A percentile compares a stretch with the other conserved stretches of the same genome.
Conservation (phyloP, 2,113 vertebrate genomes). For the Cygnus buccinator region DNA sequence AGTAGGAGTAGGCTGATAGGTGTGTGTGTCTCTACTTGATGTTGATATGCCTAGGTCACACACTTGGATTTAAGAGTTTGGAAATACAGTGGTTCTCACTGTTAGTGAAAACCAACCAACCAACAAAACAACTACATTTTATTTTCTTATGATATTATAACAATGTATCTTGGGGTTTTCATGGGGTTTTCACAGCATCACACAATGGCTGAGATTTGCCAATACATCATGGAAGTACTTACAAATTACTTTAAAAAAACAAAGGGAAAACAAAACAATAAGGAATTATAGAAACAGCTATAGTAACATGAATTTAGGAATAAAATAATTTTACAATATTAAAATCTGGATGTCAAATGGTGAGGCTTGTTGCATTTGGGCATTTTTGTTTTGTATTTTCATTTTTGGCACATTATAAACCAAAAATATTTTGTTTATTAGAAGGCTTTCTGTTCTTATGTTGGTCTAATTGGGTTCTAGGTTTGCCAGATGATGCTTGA, state of each 20-base stretch:
- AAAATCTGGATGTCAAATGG: neutral
- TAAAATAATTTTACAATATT: neutral
- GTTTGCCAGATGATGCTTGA: constrained; percentile 26
- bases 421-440: neutral
- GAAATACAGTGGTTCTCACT: neutral
- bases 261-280: neutral
- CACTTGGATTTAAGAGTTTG: neutral
- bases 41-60: neutral
- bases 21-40: neutral
- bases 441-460: neutral
- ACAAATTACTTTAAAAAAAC: neutral
- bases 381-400: neutral
- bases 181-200: too few species aligned
- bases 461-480: neutral
- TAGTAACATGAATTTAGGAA: neutral
- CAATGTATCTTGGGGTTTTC: neutral
- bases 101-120: neutral
- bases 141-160: neutral
- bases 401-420: neutral
- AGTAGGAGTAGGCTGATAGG: neutral
- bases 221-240: neutral
- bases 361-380: neutral
- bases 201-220: neutral
- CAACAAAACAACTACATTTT: neutral
- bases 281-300: neutral